A percentile compares a stretch with the other conserved stretches of the same genome.
These are phyloP conservation scores for Lepidonotus clava DNA, from an alignment of 2,888 invertebrate species.

Conservation along the genomic window DNA sequence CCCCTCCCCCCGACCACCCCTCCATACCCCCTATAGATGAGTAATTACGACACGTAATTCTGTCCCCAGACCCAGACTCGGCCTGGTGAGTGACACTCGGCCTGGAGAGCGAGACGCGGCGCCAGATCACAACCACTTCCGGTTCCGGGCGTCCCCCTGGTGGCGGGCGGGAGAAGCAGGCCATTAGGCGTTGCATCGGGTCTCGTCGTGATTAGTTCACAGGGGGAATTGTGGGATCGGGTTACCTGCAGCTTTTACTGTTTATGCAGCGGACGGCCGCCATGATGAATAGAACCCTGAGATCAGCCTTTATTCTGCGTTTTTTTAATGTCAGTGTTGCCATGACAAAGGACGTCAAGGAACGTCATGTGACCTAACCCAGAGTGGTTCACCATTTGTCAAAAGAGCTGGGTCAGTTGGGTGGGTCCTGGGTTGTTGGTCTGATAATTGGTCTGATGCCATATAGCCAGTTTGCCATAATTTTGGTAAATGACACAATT, in stretches of 20 bases:
- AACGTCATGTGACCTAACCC: too few relatives aligned
- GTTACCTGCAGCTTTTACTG: constrained; percentile 19
- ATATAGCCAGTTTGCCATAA: too few relatives aligned
- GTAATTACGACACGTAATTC: constrained; percentile 50
- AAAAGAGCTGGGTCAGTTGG: too few relatives aligned
- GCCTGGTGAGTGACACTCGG: too few relatives aligned
- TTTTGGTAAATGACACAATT: too few relatives aligned
- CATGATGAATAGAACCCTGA: not conserved
- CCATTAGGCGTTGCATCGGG: constrained; percentile 34
- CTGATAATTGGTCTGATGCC: too few relatives aligned
- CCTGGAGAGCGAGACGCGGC: not conserved
- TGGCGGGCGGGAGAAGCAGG: not conserved
- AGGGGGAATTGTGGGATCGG: not conserved
- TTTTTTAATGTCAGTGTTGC: too few relatives aligned
- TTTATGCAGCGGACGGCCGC: not conserved
- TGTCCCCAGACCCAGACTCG: too few relatives aligned
- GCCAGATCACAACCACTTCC: constrained; percentile 38
- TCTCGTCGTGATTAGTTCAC: constrained; percentile 5
- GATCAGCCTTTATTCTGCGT: not conserved
- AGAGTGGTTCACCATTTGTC: too few relatives aligned
- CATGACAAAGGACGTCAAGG: too few relatives aligned
- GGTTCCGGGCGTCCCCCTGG: constrained; percentile 4
- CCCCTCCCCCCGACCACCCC: not conserved
- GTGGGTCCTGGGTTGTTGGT: too few relatives aligned
- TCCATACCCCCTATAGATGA: not conserved